Evolutionary conservation across 2,797 vertebrate species (phyloP), one percentile per base, ranked within the genome.

Genomic region (Chloroceryle inda): DNA sequence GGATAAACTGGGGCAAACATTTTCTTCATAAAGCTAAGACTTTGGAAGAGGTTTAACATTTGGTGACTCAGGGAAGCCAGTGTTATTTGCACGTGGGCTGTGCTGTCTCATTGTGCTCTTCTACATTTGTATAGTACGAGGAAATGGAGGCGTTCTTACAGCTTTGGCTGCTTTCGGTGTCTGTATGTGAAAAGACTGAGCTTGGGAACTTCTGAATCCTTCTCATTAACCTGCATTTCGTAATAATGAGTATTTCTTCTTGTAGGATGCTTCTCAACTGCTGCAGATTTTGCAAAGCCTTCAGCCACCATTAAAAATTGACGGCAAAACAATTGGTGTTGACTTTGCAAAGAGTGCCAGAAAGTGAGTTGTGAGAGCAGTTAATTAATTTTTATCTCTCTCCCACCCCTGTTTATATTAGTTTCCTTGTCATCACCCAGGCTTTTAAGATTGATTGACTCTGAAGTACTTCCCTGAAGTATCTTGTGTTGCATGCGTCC

Each of bases 291-390:
- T 99, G 92, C 99, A 99, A 73, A 99, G 99, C 92, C 98, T 99
- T 92, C 99, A 99, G 97, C 99, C 99, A 44, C 99, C 99, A 1
- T 96, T 99, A 73, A 99, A 99, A 97, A 98, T 99, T 73, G 99
- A 99, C 94, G 99, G 99, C 67, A 99, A 99, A 98, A 99, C 99
- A 69, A 99, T 99, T 84, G 99, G 99, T 17, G 99, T 99, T 79
- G 99, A 99, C 98, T 99, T 99, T 96, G 99, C 99, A 50, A 99
- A 99, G 97, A 99, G 99, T 97, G 99, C 99, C 85, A 99, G 99
- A 97, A 99, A 99, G 99, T 99, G 94, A 98, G 99, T 98, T 84
- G 21, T 12, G 4, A 21, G 52, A 85, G 37, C 55, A 61, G n/a
- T 72, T 69, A 7, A 1, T 61, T 50, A 15, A 50, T 50, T 50